phyloP scores from a whole-genome alignment of 2,797 vertebrate genomes.

The Delichon dasypus region DNA sequence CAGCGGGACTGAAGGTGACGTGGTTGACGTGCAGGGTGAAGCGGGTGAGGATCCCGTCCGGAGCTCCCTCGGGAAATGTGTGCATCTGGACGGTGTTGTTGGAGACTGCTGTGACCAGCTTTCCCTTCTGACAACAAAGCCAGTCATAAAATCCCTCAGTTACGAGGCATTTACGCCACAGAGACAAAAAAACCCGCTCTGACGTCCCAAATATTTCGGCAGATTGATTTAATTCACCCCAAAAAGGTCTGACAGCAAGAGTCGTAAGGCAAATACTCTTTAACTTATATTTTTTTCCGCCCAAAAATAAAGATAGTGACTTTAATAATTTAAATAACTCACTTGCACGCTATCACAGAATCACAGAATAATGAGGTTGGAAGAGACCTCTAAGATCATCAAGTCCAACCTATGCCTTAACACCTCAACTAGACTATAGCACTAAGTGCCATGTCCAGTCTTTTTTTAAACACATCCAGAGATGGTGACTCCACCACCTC shows the following conservation, averaged over 20 bases:
- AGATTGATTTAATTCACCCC: neutral
- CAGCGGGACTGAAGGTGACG: constrained; percentile 84
- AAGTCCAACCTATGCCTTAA: too few species aligned
- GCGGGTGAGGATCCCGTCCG: constrained; percentile 93
- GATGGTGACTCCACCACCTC: too few species aligned
- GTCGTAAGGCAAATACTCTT: neutral
- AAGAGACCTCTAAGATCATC: too few species aligned
- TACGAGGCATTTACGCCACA: neutral
- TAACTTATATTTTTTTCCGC: neutral
- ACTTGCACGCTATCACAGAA: neutral
- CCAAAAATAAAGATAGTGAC: neutral
- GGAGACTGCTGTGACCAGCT: constrained; percentile 88
- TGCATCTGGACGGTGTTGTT: constrained; percentile 94
- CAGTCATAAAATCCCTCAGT: neutral
- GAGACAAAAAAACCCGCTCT: neutral
- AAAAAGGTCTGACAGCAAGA: neutral
- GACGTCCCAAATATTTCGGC: neutral
- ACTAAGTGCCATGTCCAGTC: too few species aligned
- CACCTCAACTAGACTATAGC: too few species aligned
- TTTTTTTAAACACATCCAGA: too few species aligned
- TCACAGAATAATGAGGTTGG: too few species aligned
- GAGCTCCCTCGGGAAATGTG: constrained; percentile 91
- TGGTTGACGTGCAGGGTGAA: constrained; percentile 93
- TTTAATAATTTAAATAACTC: neutral
- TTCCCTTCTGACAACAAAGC: constrained; percentile 76